Percentiles rank a stretch among this genome's conserved stretches.
Evolutionary conservation across 2,113 vertebrate species (phyloP).

Genomic region (Ariopsis seemanni): DNA sequence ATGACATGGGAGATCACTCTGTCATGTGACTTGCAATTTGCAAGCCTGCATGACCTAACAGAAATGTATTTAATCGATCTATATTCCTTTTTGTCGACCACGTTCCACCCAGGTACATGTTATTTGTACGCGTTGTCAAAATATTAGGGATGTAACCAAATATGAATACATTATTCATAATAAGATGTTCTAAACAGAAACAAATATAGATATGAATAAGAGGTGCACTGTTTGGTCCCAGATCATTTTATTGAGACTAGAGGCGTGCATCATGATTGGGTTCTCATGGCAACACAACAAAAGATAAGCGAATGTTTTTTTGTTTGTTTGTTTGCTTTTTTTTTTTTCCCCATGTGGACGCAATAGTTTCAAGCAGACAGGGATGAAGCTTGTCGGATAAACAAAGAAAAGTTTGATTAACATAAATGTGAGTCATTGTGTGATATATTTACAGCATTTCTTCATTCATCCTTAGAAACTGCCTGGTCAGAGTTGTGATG

Average conservation of each 20-base stretch:
- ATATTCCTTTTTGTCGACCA: not conserved
- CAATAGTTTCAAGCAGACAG: not conserved
- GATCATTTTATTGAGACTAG: not conserved
- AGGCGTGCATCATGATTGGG: not conserved
- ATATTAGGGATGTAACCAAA: not conserved
- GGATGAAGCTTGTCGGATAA: not conserved
- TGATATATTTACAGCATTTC: not conserved
- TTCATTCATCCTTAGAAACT: not conserved
- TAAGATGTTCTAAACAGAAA: not conserved
- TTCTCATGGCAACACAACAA: not conserved
- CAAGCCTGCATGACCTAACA: not conserved
- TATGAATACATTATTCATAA: not conserved
- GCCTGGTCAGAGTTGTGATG: not conserved
- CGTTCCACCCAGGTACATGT: constrained; percentile 30
- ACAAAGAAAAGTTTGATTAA: not conserved
- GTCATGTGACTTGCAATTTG: constrained; percentile 43
- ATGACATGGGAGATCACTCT: constrained; percentile 53
- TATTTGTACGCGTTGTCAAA: constrained; percentile 22
- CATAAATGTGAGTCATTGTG: not conserved
- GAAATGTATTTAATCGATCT: constrained; percentile 8
- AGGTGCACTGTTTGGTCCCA: not conserved
- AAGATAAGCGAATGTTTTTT: not conserved
- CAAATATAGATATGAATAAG: not conserved
- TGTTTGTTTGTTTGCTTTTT: not conserved
- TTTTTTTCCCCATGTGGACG: not conserved